phyloP scores from a whole-genome alignment of 2,888 invertebrate genomes.

The Endotricha flammealis region DNA sequence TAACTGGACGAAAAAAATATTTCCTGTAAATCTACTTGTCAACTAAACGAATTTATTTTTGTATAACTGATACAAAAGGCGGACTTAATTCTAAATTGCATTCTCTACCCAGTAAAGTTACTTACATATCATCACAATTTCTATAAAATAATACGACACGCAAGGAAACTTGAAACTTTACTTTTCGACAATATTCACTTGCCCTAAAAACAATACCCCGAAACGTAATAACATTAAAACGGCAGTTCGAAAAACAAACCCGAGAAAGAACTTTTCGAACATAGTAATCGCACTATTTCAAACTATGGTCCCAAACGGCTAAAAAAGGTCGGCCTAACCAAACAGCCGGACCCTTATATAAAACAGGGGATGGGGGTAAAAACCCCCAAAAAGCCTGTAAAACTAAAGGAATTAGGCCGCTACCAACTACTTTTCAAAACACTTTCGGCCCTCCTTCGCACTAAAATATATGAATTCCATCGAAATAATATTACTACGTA shows the following conservation, averaged over 20 bases:
- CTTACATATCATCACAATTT: too few relatives aligned
- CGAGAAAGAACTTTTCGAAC: constrained; percentile 50
- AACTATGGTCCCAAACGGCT: constrained; percentile 62
- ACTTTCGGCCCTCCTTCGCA: constrained; percentile 55
- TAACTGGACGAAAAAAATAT: too few relatives aligned
- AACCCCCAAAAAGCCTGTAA: constrained; percentile 75
- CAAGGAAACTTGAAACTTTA: too few relatives aligned
- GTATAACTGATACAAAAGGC: too few relatives aligned
- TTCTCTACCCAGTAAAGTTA: too few relatives aligned
- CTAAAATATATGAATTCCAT: constrained; percentile 75
- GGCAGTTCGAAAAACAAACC: constrained; percentile 36
- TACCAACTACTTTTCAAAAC: constrained; percentile 75
- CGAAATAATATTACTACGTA: too few relatives aligned
- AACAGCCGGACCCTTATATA: constrained; percentile 73
- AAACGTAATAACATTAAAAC: constrained; percentile 28
- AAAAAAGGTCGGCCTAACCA: constrained; percentile 77
- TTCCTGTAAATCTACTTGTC: too few relatives aligned
- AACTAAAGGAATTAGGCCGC: constrained; percentile 75
- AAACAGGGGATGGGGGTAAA: constrained; percentile 55
- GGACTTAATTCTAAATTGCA: too few relatives aligned
- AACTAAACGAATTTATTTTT: too few relatives aligned
- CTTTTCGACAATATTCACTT: too few relatives aligned
- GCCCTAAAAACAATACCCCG: constrained; percentile 12
- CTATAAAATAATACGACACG: too few relatives aligned
- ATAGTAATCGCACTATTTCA: constrained; percentile 59